These are phyloP conservation scores for Macropodus opercularis DNA, from an alignment of 2,797 vertebrate species.

Conservation along the genomic window DNA sequence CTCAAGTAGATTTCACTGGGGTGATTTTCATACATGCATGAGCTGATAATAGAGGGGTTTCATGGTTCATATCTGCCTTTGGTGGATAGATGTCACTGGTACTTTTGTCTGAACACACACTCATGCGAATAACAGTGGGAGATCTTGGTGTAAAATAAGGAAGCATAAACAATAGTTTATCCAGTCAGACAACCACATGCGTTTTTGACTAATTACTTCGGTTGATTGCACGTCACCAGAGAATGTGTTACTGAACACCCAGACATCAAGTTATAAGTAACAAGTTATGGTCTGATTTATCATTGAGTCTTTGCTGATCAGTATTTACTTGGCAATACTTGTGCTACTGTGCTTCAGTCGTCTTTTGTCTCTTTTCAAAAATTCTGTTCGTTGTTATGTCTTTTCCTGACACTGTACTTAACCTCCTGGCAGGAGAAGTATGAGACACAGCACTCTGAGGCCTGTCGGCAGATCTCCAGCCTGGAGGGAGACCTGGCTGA, in stretches of 20 bases:
- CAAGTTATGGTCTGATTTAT: too few relatives aligned
- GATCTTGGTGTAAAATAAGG: too few relatives aligned
- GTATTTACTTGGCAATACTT: background rate
- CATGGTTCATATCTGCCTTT: constrained; percentile 16
- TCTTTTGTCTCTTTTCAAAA: too few relatives aligned
- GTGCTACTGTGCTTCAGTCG: background rate
- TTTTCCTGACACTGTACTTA: background rate
- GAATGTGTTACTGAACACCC: background rate
- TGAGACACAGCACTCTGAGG: constrained; percentile 89
- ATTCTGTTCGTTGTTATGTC: background rate
- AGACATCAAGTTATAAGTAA: too few relatives aligned
- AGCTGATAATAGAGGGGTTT: constrained; percentile 44
- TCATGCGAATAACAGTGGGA: too few relatives aligned
- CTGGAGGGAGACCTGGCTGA: constrained; percentile 91
- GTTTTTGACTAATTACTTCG: background rate
- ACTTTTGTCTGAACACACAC: background rate
- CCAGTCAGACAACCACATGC: background rate
- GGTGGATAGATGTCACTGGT: constrained; percentile 8
- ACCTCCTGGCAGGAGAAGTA: constrained; percentile 86
- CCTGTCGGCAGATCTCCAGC: constrained; percentile 87
- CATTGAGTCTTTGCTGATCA: too few relatives aligned
- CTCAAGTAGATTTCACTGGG: constrained; percentile 16
- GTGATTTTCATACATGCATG: constrained; percentile 46
- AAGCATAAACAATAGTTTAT: too few relatives aligned
- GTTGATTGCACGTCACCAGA: background rate